phyloP scores from a whole-genome alignment of 2,888 invertebrate species.

The Labia minor region DNA sequence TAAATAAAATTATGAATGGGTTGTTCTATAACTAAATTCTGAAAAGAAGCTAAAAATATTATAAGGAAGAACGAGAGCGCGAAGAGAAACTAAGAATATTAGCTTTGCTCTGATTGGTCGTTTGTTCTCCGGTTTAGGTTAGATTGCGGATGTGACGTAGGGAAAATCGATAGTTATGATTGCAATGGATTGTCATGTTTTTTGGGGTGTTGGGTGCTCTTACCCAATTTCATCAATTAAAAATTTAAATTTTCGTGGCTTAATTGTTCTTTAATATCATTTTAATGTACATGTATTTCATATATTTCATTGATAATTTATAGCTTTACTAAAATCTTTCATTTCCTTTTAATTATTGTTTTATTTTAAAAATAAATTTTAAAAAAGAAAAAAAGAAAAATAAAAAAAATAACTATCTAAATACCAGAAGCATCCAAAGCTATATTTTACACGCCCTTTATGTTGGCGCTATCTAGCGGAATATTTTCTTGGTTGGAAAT shows the following conservation, averaged over 20 bases:
- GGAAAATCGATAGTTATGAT: conserved; percentile 24
- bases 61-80: conserved; percentile 18
- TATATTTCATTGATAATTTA: not conserved
- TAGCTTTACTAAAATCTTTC: not conserved
- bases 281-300: too few species aligned
- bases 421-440: too few species aligned
- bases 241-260: too few species aligned
- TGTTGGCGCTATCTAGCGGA: not conserved
- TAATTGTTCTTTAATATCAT: too few species aligned
- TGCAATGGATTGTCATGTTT: conserved; percentile 16
- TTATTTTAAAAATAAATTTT: too few species aligned
- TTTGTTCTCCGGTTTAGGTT: conserved; percentile 22
- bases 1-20: not conserved
- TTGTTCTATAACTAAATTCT: not conserved
- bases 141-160: conserved; percentile 22
- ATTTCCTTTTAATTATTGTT: not conserved
- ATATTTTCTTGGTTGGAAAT: not conserved
- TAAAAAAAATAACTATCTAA: too few species aligned
- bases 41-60: not conserved
- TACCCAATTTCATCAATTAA: too few species aligned
- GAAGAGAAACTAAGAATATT: conserved; percentile 16
- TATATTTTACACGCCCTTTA: not conserved
- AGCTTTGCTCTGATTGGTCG: conserved; percentile 23
- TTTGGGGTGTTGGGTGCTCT: not conserved
- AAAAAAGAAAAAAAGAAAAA: too few species aligned